Conservation (phyloP, 2,797 vertebrate genomes). For the Miichthys miiuy region DNA sequence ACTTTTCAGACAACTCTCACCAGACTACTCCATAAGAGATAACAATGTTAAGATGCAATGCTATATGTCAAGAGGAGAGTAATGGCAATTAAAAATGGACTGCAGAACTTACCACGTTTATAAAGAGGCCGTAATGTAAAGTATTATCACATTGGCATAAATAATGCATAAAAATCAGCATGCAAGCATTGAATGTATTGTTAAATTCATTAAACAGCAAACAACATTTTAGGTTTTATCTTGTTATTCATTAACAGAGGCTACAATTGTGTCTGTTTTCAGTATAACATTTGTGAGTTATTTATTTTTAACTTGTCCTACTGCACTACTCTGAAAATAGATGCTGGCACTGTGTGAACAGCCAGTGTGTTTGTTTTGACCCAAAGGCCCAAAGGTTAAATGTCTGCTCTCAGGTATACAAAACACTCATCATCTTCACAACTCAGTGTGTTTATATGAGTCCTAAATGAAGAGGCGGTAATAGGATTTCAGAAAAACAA, state of each 20-base stretch:
- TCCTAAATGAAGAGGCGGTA: slow-evolving; percentile 37
- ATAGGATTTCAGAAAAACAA: slow-evolving; percentile 46
- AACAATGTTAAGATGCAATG: slow-evolving; percentile 24
- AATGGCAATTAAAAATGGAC: background rate
- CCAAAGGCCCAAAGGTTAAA: slow-evolving; percentile 40
- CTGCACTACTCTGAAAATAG: slow-evolving; percentile 63
- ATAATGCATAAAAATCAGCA: background rate
- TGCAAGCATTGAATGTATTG: background rate
- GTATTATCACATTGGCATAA: background rate
- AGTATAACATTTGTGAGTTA: slow-evolving; percentile 47
- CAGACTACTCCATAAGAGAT: slow-evolving; percentile 31
- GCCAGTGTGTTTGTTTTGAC: slow-evolving; percentile 71
- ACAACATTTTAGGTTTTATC: background rate
- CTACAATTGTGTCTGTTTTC: slow-evolving; percentile 47
- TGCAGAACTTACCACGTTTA: background rate
- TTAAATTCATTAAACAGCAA: background rate
- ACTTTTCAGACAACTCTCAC: slow-evolving; percentile 68
- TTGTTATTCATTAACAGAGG: slow-evolving; percentile 31
- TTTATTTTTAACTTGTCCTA: slow-evolving; percentile 73
- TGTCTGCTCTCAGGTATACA: slow-evolving; percentile 41
- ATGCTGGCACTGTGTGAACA: slow-evolving; percentile 43
- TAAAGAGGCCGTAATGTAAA: background rate
- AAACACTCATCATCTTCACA: slow-evolving; percentile 29
- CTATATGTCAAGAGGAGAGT: background rate
- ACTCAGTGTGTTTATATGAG: slow-evolving; percentile 20